Conservation (phyloP, 1,140 invertebrate genomes). For the Anastrepha obliqua region DNA sequence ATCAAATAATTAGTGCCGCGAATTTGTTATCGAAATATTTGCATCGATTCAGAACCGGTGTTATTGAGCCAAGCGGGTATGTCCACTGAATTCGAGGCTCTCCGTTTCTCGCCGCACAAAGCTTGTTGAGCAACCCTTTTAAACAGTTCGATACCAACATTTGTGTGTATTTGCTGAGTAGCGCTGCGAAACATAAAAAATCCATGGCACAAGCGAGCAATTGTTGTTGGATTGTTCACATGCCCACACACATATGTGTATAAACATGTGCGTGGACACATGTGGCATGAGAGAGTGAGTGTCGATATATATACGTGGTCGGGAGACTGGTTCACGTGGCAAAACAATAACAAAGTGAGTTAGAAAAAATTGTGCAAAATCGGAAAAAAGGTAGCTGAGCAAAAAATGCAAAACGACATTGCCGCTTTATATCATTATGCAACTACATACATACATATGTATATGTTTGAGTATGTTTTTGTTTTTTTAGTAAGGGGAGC, state of each 20-base stretch:
- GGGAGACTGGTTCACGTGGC: slow-evolving; percentile 22
- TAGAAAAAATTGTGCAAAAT: slow-evolving; percentile 43
- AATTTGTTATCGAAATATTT: too few species aligned
- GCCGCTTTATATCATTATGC: neutral
- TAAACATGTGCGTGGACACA: neutral
- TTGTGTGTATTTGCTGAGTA: neutral
- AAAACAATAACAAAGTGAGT: slow-evolving; percentile 42
- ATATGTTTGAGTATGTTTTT: neutral
- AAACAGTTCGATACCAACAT: too few species aligned
- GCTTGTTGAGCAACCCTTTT: too few species aligned
- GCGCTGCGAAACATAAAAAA: slow-evolving; percentile 9
- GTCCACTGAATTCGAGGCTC: too few species aligned
- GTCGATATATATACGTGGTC: slow-evolving; percentile 29
- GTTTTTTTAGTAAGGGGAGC: neutral
- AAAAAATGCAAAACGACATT: slow-evolving; percentile 15
- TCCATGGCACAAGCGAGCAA: neutral
- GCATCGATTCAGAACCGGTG: too few species aligned
- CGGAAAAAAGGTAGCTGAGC: neutral
- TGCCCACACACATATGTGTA: neutral
- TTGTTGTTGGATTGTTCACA: neutral
- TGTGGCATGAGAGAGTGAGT: slow-evolving; percentile 6
- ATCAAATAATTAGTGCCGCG: too few species aligned
- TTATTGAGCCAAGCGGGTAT: too few species aligned
- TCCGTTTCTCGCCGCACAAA: too few species aligned
- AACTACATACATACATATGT: neutral